These are phyloP conservation scores for Synergus itoensis DNA, from an alignment of 2,888 invertebrate species.

Conservation along the genomic window DNA sequence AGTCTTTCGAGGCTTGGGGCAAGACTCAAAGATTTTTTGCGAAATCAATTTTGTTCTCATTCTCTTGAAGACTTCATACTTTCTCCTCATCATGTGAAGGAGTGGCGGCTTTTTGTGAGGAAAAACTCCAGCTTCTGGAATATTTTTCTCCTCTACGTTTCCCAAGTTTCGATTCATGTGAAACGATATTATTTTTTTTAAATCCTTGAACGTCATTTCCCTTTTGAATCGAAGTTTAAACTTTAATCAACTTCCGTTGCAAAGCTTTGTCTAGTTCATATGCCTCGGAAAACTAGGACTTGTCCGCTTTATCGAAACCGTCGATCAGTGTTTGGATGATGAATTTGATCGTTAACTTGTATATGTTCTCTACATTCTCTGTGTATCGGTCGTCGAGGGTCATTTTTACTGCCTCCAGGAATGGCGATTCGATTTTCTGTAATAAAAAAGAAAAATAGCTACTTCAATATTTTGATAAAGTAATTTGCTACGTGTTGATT, in stretches of 20 bases:
- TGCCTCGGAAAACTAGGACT: slow-evolving; percentile 60
- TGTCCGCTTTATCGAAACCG: slow-evolving; percentile 83
- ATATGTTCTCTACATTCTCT: slow-evolving; percentile 92
- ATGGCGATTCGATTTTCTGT: slow-evolving; percentile 94
- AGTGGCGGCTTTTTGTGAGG: neutral
- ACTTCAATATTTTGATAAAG: neutral
- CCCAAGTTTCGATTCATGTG: neutral
- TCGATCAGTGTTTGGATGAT: slow-evolving; percentile 91
- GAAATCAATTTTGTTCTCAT: slow-evolving; percentile 21
- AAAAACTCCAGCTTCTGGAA: slow-evolving; percentile 5
- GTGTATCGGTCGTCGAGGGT: slow-evolving; percentile 94
- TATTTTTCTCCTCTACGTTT: neutral
- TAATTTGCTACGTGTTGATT: neutral
- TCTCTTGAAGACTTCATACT: neutral
- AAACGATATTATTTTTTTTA: neutral
- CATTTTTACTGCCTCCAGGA: slow-evolving; percentile 90
- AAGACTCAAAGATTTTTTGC: neutral
- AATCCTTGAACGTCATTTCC: neutral
- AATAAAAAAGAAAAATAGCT: slow-evolving; percentile 69
- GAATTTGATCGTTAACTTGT: slow-evolving; percentile 92
- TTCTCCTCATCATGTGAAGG: neutral
- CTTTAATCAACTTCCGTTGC: neutral
- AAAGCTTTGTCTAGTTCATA: slow-evolving; percentile 8
- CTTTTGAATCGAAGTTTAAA: neutral
- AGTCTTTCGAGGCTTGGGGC: slow-evolving; percentile 13